Conservation (phyloP, 2,113 vertebrate genomes). For the Hiodon tergisus region DNA sequence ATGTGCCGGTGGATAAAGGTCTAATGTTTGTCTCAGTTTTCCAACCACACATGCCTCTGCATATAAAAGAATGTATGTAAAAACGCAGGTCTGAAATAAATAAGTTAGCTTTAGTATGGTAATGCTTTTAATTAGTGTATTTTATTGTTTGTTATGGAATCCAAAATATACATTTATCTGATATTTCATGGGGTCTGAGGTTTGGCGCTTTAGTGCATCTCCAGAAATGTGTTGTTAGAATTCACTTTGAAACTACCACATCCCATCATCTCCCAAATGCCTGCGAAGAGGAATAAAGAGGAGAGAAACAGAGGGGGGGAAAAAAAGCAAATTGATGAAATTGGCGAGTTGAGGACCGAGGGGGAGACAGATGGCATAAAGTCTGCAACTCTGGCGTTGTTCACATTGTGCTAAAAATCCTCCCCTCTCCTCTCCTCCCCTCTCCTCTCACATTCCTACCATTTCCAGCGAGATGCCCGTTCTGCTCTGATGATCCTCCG, state of each 20-base stretch:
- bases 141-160: background rate
- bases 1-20: too few relatives aligned
- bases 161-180: background rate
- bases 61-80: background rate
- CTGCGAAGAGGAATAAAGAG: conserved; percentile 70
- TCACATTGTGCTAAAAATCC: conserved; percentile 66
- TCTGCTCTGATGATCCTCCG: conserved; percentile 36
- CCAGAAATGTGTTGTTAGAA: background rate
- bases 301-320: conserved; percentile 36
- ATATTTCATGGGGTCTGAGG: background rate
- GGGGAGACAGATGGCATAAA: conserved; percentile 77
- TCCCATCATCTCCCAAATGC: conserved; percentile 60
- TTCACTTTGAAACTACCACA: conserved; percentile 32
- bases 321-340: conserved; percentile 63
- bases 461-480: conserved; percentile 64
- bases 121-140: too few relatives aligned
- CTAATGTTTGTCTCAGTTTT: too few relatives aligned
- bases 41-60: too few relatives aligned
- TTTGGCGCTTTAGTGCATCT: background rate
- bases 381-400: conserved; percentile 71
- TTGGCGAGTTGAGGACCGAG: conserved; percentile 67
- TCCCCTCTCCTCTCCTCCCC: conserved; percentile 32
- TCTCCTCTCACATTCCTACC: conserved; percentile 76
- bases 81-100: too few relatives aligned
- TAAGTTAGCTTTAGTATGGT: too few relatives aligned